Conservation (phyloP, 2,113 vertebrate genomes). For the Sebastes schlegelii region DNA sequence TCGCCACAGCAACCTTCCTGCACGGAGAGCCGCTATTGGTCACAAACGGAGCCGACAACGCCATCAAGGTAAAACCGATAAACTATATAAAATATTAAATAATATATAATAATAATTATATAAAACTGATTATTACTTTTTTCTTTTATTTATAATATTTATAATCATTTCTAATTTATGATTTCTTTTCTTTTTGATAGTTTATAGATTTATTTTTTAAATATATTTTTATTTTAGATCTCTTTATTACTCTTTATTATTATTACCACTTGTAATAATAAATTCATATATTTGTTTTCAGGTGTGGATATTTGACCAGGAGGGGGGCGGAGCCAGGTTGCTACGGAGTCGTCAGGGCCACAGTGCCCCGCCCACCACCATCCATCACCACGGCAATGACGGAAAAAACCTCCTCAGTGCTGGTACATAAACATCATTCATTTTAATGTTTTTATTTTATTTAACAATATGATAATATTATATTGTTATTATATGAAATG, state of each 20-base stretch:
- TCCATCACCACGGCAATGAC: constrained; percentile 91
- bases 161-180: no score
- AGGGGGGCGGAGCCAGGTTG: constrained; percentile 89
- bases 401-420: constrained; percentile 95
- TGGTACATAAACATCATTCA: constrained; percentile 78
- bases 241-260: background rate
- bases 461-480: no score
- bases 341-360: constrained; percentile 91
- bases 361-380: constrained; percentile 91
- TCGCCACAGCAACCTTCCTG: constrained; percentile 92
- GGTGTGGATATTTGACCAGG: constrained; percentile 98
- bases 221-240: background rate
- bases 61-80: constrained; percentile 84
- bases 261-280: background rate
- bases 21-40: constrained; percentile 93
- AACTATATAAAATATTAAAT: no score
- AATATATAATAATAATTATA: background rate
- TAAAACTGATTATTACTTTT: no score
- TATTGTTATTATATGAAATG: background rate
- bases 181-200: no score
- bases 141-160: no score
- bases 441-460: background rate
- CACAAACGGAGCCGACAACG: constrained; percentile 95
- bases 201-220: no score
- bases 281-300: constrained; percentile 10